Evolutionary conservation across 2,113 vertebrate genomes (phyloP), one percentile per base, ranked within the genome.

Genomic region (Dipodomys ordii): DNA sequence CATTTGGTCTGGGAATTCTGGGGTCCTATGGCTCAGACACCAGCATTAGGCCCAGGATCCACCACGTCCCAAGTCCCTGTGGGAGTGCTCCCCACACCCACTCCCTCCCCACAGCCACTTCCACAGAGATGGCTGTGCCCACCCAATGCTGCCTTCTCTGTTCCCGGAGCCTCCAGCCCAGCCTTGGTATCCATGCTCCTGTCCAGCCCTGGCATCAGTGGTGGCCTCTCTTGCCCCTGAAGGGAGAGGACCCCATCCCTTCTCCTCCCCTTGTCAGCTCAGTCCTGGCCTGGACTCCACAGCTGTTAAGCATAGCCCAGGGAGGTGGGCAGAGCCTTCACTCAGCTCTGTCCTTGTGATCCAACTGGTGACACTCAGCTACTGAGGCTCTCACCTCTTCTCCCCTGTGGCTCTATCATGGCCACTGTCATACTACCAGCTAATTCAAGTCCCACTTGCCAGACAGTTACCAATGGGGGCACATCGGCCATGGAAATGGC

Each of bases 401-500:
- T 35, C 23, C 18, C 25, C 78, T 3, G 2, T 13, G 53, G 30
- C 64, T 76, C 0, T 2, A 18, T 25, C 35, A 39, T 13, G 22
- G 30, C 53, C 9, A 22, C 46, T 64, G 46, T 3, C 1, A 4
- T 19, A 64, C 16, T 65, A 18, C n/a, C 49, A 62, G 35, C 68
- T 49, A 49, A 64, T 30, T 32, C 4, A 2, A 72, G 46, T 13
- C 67, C 32, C 67, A 18, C 3, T 8, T 32, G 25, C 53, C 83
- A 53, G 35, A 60, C 2, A 6, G 1, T 9, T 9, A 0, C n/a
- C 76, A 15, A 1, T 28, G 25, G 20, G 32, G 13, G 6, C 1
- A 23, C 5, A 7, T 4, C 5, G n/a, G 67, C 11, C n/a, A 18
- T 1, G 2, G 68, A 27, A 46, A 12, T 2, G 27, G 62, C 1